Evolutionary conservation across 2,113 vertebrate species (phyloP), one percentile per base, ranked within the genome.

Genomic region (Alexandromys fortis): DNA sequence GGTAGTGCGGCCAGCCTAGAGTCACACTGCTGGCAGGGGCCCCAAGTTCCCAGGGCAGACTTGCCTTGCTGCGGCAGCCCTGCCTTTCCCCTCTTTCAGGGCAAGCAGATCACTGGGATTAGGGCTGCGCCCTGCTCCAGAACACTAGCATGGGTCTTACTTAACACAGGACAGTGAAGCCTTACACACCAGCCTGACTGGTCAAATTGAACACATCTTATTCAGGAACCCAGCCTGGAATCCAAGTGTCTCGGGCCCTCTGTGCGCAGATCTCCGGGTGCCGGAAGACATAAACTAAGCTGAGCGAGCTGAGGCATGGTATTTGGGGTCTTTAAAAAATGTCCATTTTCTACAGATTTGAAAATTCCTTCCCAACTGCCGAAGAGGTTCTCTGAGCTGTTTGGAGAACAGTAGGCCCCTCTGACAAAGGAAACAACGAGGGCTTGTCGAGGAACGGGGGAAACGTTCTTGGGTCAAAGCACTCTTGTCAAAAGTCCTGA

Each of bases 371-470:
- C 65, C 63, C 49, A 55, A 61, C 28, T 9, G 1, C 45, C 68
- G 28, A 75, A 76, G 67, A 76, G 68, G 38, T 83, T 95, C 86
- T 38, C 55, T 94, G 91, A 28, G 45, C 83, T 79, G 42, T 95
- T 94, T 88, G 83, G 81, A 96, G 89, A 96, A 81, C 83, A 92
- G 55, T 70, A 22, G 16, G 42, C 77, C 49, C 33, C 78, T 91
- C 95, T 95, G 86, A 96, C 95, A 90, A 94, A 93, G 97, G 94
- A 94, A 96, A 95, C 49, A 96, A 95, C 49, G 68, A 63, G 91
- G 91, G 45, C 63, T 91, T 67, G 11, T 70, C 73, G 87, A 96
- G 86, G 78, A 96, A 70, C 76, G 7, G 63, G 75, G 77, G 58
- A 94, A 91, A 91, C 45, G 35, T 65, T 96, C 85, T 92, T 42